Conservation (phyloP, 2,888 invertebrate species). For the Harpagoxenus sublaevis region DNA sequence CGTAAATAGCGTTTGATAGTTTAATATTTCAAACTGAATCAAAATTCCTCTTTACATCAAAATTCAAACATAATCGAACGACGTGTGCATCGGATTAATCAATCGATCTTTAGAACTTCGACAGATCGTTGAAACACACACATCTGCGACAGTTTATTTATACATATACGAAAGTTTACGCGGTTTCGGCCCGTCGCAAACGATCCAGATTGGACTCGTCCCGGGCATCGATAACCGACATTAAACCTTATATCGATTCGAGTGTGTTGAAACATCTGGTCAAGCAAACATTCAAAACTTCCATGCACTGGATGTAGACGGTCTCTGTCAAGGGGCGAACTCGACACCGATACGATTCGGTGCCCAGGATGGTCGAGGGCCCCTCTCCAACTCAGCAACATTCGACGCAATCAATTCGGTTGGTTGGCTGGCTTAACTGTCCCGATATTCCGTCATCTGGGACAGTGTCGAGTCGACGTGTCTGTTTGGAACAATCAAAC, state of each 20-base stretch:
- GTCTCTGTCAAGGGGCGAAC: conserved; percentile 47
- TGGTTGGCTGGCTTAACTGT: conserved; percentile 54
- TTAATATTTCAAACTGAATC: neutral
- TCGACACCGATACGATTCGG: conserved; percentile 44
- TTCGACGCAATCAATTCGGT: conserved; percentile 71
- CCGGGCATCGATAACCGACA: conserved; percentile 4
- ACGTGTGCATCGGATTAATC: neutral
- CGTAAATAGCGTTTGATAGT: neutral
- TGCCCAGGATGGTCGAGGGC: conserved; percentile 29
- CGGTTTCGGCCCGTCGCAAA: neutral
- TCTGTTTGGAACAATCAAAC: conserved; percentile 50
- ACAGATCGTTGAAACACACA: neutral
- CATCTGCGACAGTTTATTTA: conserved; percentile 15
- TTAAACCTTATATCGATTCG: conserved; percentile 33
- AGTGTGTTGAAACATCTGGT: conserved; percentile 46
- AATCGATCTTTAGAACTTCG: neutral
- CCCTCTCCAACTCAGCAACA: conserved; percentile 58
- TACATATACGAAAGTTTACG: neutral
- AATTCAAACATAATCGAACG: neutral
- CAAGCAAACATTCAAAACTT: conserved; percentile 42
- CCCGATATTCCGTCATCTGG: conserved; percentile 64
- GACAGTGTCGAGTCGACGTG: conserved; percentile 61
- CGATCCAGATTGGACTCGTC: neutral
- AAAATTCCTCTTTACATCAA: neutral
- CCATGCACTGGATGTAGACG: neutral